phyloP scores from a whole-genome alignment of 35 echinoderm and acorn worm species.

The Anneissia japonica region DNA sequence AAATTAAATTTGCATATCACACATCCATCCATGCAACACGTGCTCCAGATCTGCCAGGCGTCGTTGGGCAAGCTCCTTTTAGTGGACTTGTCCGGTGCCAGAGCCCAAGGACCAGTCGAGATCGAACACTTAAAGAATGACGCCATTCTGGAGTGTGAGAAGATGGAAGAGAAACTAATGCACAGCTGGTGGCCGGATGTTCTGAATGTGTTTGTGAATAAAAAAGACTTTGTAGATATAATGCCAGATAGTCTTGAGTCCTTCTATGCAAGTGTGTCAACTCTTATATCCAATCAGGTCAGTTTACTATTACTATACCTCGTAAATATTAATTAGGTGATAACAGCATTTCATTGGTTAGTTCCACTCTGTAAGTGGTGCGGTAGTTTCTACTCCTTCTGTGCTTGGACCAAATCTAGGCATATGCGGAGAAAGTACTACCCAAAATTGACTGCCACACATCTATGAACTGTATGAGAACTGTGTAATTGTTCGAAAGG shows the following conservation, averaged over 20 bases:
- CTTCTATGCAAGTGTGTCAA: constrained; percentile 85
- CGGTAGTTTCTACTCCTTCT: no score
- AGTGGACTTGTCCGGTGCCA: constrained; percentile 61
- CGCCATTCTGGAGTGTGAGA: constrained; percentile 95
- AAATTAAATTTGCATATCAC: constrained; percentile 64
- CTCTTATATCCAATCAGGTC: constrained; percentile 97
- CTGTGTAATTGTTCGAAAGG: no score
- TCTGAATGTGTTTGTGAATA: constrained; percentile 83
- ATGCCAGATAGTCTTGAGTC: constrained; percentile 55
- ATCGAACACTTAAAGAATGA: constrained; percentile 95
- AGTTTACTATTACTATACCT: no score
- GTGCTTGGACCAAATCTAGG: no score
- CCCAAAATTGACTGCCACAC: no score
- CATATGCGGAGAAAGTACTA: no score
- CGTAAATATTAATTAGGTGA: no score
- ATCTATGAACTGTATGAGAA: no score
- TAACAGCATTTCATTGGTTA: no score
- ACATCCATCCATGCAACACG: constrained; percentile 86
- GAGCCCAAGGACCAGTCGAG: constrained; percentile 75
- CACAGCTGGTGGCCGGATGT: constrained; percentile 99
- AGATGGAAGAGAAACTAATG: constrained; percentile 91
- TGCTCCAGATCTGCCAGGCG: constrained; percentile 72
- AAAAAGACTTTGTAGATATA: constrained; percentile 54
- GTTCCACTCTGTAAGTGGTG: no score
- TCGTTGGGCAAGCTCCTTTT: constrained; percentile 45